Evolutionary conservation across 2,888 invertebrate genomes (phyloP).

Genomic region (Cordylochernes scorpioides): DNA sequence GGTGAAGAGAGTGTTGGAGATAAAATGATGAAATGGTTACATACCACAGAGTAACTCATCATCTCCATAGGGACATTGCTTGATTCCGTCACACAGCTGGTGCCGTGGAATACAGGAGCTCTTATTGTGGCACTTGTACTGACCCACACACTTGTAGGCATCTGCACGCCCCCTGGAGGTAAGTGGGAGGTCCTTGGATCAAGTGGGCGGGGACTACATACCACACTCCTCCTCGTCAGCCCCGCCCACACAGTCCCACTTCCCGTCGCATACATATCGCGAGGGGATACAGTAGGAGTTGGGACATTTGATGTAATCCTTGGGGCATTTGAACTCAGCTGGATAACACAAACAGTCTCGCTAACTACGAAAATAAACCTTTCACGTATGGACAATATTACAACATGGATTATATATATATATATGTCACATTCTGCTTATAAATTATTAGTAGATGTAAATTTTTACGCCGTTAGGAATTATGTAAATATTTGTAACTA

Average conservation of each 20-base stretch:
- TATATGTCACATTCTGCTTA: too few species aligned
- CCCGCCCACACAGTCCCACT: slow-evolving; percentile 17
- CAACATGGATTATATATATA: too few species aligned
- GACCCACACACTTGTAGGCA: slow-evolving; percentile 15
- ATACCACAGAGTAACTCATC: slow-evolving; percentile 17
- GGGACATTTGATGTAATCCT: slow-evolving; percentile 17
- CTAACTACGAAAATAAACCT: too few species aligned
- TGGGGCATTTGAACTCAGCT: slow-evolving; percentile 16
- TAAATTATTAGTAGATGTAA: too few species aligned
- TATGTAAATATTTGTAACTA: too few species aligned
- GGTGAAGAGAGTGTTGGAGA: too few species aligned
- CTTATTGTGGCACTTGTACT: slow-evolving; percentile 16
- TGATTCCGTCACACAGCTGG: slow-evolving; percentile 16
- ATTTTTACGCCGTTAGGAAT: too few species aligned
- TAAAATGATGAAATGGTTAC: too few species aligned
- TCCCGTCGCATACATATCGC: slow-evolving; percentile 16
- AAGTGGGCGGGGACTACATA: too few species aligned
- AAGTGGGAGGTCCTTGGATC: too few species aligned
- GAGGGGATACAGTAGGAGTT: slow-evolving; percentile 17
- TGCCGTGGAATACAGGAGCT: slow-evolving; percentile 16
- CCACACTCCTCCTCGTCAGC: slow-evolving; percentile 16
- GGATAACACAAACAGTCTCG: neutral
- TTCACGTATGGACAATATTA: too few species aligned
- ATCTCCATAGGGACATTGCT: slow-evolving; percentile 17
- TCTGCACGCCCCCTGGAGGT: too few species aligned